phyloP scores from a whole-genome alignment of 2,113 vertebrate genomes.

The Rattus rattus region DNA sequence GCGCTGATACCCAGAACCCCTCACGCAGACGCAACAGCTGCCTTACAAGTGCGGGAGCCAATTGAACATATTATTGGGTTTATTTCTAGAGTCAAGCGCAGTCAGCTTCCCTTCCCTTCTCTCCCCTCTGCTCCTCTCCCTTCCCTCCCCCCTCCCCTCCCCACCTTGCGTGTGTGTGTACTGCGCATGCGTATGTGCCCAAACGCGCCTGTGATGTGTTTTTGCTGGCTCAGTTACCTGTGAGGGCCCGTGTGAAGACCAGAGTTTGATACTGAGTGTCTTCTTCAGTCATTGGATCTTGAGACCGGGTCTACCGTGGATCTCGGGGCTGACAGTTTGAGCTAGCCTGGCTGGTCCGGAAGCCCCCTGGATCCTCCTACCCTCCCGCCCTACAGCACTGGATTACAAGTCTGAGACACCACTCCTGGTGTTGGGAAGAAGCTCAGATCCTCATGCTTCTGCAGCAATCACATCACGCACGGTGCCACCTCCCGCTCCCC shows the following conservation, averaged over 20 bases:
- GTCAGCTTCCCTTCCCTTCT: too few species aligned
- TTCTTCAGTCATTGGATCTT: neutral
- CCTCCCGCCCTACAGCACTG: neutral
- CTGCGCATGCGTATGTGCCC: neutral
- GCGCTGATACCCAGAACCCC: fast-evolving
- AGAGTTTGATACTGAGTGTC: neutral
- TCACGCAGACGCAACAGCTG: too few species aligned
- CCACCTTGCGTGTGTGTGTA: neutral
- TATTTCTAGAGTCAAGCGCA: too few species aligned
- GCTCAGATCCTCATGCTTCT: neutral
- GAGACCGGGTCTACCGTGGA: neutral
- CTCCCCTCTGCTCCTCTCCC: fast-evolving
- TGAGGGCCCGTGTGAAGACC: neutral
- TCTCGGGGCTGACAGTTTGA: neutral
- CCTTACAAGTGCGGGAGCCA: neutral
- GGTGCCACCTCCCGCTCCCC: too few species aligned
- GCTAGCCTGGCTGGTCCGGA: neutral
- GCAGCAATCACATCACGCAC: neutral
- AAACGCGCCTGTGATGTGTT: neutral
- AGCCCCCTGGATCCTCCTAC: neutral
- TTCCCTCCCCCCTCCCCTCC: neutral
- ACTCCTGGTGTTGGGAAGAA: neutral
- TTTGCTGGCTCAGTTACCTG: neutral
- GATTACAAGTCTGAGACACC: neutral
- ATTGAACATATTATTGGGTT: fast-evolving